Percentiles rank a stretch among this genome's conserved stretches.
phyloP scores from a whole-genome alignment of 2,113 vertebrate species.

The Poecile atricapillus region DNA sequence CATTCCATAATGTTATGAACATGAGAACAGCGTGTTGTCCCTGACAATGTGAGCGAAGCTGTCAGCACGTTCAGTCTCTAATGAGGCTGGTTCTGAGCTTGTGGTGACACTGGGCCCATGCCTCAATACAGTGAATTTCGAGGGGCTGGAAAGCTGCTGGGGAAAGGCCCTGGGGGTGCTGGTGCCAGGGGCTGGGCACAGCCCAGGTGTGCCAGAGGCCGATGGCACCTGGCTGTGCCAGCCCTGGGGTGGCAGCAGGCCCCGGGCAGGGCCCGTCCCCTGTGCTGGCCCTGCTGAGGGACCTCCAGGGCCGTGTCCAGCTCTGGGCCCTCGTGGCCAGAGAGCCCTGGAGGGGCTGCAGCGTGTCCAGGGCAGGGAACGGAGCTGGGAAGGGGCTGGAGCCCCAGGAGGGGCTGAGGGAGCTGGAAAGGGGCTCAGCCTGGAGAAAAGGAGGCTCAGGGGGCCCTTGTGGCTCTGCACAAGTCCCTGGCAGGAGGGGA shows the following conservation, averaged over 20 bases:
- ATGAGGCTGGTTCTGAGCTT: background rate
- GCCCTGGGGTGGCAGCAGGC: background rate
- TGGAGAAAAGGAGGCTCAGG: background rate
- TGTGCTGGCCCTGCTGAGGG: background rate
- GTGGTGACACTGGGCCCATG: too few species aligned
- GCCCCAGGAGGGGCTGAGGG: background rate
- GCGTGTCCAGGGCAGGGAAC: background rate
- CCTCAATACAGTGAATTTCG: too few species aligned
- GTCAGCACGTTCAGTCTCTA: background rate
- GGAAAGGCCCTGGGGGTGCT: background rate
- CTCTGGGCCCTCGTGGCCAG: background rate
- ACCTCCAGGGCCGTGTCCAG: background rate
- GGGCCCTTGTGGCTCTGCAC: background rate
- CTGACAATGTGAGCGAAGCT: accelerated
- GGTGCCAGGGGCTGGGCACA: background rate
- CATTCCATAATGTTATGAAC: background rate
- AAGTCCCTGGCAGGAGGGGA: background rate
- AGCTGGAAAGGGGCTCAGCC: background rate
- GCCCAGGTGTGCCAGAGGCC: background rate
- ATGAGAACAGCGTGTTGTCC: background rate
- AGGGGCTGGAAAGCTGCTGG: background rate
- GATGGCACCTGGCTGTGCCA: background rate
- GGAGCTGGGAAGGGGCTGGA: background rate
- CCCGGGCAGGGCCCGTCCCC: background rate
- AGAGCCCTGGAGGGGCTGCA: background rate